Percentiles rank a stretch among this genome's conserved stretches.
These are phyloP conservation scores for Astur gentilis DNA, from an alignment of 2,113 vertebrate genomes.

Conservation along the genomic window DNA sequence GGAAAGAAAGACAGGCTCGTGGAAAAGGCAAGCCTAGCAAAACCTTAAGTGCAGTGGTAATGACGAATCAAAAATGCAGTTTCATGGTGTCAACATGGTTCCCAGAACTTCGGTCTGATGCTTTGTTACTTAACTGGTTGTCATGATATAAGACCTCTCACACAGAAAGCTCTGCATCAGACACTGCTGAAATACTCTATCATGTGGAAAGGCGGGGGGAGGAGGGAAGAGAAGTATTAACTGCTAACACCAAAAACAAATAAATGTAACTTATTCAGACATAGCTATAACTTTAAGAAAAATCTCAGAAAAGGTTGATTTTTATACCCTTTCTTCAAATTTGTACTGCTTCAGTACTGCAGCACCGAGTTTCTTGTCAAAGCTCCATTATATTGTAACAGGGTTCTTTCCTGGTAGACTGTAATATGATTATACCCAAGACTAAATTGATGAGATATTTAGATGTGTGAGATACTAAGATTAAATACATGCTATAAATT, in stretches of 20 bases:
- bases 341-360: neutral
- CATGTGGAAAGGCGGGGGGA: neutral
- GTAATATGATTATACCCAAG: neutral
- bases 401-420: neutral
- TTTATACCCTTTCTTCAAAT: neutral
- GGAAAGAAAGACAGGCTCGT: neutral
- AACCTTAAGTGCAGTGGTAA: neutral
- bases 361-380: neutral
- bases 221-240: neutral
- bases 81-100: neutral
- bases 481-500: slow-evolving; percentile 28
- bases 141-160: neutral
- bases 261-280: neutral
- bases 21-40: slow-evolving; percentile 6
- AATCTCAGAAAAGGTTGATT: neutral
- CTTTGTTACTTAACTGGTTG: neutral
- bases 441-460: neutral
- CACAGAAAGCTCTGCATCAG: neutral
- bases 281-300: neutral
- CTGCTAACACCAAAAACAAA: neutral
- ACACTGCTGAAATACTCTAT: neutral
- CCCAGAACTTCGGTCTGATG: neutral
- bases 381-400: neutral
- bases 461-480: neutral
- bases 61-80: neutral